Conservation (phyloP, 2,797 vertebrate genomes). For the Orientallactaga sibirica region DNA sequence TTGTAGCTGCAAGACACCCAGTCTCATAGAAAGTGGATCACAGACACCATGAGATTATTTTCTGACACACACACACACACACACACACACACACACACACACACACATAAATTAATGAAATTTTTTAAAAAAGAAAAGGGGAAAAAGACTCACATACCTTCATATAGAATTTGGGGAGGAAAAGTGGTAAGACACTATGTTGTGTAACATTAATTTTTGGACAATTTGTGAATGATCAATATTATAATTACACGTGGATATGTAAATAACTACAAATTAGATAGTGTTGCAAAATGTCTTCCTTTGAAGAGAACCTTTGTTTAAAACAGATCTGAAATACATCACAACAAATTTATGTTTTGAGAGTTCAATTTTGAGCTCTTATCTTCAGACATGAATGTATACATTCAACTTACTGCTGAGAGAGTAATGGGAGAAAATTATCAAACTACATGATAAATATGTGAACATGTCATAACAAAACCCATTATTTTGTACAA, state of each 20-base stretch:
- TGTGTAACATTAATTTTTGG: background rate
- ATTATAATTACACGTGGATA: background rate
- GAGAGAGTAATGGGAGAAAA: background rate
- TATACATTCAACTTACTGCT: background rate
- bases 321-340: constrained; percentile 19
- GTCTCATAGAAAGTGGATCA: too few relatives aligned
- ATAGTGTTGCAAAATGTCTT: background rate
- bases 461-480: background rate
- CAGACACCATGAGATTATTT: too few relatives aligned
- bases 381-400: constrained; percentile 33
- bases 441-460: background rate
- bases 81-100: too few relatives aligned
- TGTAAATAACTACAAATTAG: background rate
- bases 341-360: constrained; percentile 24
- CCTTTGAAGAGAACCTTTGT: constrained; percentile 31
- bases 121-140: background rate
- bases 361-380: constrained; percentile 19
- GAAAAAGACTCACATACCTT: background rate
- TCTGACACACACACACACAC: too few relatives aligned
- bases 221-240: constrained; percentile 62
- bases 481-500: too few relatives aligned
- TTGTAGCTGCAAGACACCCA: too few relatives aligned
- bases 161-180: constrained; percentile 19
- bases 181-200: constrained; percentile 8
- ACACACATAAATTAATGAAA: too few relatives aligned